phyloP scores from a whole-genome alignment of 2,113 vertebrate genomes.

The Pteronura brasiliensis region DNA sequence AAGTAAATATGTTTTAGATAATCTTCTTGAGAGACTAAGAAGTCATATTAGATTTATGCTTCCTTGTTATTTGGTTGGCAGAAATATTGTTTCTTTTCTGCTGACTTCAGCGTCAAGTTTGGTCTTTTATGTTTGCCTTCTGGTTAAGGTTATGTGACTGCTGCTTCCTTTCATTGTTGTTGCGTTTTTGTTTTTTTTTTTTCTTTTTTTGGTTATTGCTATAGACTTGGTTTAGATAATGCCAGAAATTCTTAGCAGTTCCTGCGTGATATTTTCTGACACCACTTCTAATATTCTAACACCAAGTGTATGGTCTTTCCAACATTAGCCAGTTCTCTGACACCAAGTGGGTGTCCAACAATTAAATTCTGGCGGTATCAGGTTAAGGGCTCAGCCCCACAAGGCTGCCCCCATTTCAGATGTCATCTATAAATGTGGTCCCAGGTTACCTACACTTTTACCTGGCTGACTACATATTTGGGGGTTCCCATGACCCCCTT shows the following conservation, averaged over 20 bases:
- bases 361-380: background rate
- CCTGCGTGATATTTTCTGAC: background rate
- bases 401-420: background rate
- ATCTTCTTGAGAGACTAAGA: background rate
- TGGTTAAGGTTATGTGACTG: background rate
- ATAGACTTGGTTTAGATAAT: background rate
- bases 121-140: background rate
- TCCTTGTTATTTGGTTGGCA: background rate
- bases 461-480: background rate
- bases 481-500: background rate
- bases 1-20: background rate
- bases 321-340: background rate
- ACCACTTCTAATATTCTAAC: background rate
- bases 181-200: background rate
- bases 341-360: background rate
- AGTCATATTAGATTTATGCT: background rate
- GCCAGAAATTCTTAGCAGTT: background rate
- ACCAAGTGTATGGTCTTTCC: background rate
- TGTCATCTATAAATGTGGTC: background rate
- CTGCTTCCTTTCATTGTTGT: background rate
- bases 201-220: background rate
- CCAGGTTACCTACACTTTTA: no score
- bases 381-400: background rate
- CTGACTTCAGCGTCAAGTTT: background rate
- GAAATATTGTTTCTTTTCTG: background rate